These are phyloP conservation scores for Cheumatopsyche charites DNA, from an alignment of 1,140 invertebrate genomes.

Conservation along the genomic window DNA sequence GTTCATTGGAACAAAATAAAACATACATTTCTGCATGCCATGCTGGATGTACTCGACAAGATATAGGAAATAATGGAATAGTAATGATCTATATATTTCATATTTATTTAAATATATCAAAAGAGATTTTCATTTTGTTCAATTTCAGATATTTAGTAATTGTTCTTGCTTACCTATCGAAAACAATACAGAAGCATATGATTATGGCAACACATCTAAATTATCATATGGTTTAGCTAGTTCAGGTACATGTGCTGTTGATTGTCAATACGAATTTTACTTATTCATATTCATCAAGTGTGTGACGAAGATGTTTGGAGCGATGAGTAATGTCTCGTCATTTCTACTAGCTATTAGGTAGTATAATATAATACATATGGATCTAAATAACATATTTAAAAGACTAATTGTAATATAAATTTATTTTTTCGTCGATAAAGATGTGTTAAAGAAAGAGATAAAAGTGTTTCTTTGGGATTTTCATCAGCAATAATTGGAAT, in stretches of 20 bases:
- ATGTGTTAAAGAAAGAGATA: constrained; percentile 75
- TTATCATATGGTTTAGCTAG: constrained; percentile 58
- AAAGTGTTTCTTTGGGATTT: constrained; percentile 73
- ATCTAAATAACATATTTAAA: background rate
- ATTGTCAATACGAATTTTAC: constrained; percentile 70
- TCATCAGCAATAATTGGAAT: constrained; percentile 70
- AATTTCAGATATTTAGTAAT: constrained; percentile 58
- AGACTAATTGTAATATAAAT: constrained; percentile 1
- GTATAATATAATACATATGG: background rate
- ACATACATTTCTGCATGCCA: constrained; percentile 75
- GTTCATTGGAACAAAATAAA: constrained; percentile 59
- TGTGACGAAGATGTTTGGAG: constrained; percentile 69
- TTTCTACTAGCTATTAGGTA: constrained; percentile 71
- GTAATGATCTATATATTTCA: background rate
- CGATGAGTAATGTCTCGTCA: constrained; percentile 71
- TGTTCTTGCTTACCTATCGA: constrained; percentile 61
- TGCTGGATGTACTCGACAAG: constrained; percentile 65
- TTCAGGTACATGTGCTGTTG: constrained; percentile 69
- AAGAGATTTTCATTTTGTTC: too few relatives aligned
- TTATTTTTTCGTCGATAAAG: constrained; percentile 49
- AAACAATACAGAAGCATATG: background rate
- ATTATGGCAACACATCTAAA: too few relatives aligned
- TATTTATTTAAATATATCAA: too few relatives aligned
- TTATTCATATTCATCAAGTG: constrained; percentile 72
- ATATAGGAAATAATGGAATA: constrained; percentile 49